A percentile compares a stretch with the other conserved stretches of the same genome.
phyloP scores from a whole-genome alignment of 2,888 invertebrate species.

The Geotrupes spiniger region DNA sequence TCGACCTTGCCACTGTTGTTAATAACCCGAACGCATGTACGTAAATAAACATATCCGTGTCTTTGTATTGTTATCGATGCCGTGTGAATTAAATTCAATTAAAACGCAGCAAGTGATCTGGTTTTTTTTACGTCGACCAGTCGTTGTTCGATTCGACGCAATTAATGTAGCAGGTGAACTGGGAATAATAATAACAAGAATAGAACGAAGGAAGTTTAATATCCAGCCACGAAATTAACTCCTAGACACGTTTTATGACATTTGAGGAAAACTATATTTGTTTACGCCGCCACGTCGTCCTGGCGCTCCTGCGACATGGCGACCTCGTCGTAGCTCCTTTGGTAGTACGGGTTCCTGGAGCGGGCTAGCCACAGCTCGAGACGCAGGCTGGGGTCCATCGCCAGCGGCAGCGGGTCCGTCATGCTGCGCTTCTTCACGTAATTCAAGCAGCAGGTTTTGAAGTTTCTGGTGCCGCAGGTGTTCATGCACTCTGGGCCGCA shows the following conservation, averaged over 20 bases:
- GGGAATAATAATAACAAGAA: too few species aligned
- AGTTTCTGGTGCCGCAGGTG: conserved; percentile 67
- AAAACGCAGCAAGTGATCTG: too few species aligned
- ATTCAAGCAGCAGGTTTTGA: conserved; percentile 71
- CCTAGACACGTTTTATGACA: too few species aligned
- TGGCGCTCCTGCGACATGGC: conserved; percentile 12
- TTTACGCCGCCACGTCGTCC: conserved; percentile 4
- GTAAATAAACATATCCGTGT: conserved; percentile 2
- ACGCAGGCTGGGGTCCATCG: conserved; percentile 43
- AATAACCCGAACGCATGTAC: conserved; percentile 13
- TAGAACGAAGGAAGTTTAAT: too few species aligned
- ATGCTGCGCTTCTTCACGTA: conserved; percentile 61
- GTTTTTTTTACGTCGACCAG: too few species aligned
- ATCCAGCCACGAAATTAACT: too few species aligned
- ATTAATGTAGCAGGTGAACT: too few species aligned
- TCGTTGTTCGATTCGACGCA: too few species aligned
- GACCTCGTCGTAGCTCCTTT: conserved; percentile 18
- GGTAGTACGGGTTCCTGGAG: conserved; percentile 37
- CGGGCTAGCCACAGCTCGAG: conserved; percentile 46
- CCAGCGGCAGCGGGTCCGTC: conserved; percentile 31
- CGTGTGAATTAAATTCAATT: too few species aligned
- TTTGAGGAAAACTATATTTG: neutral
- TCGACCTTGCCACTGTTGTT: too few species aligned
- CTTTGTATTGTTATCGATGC: too few species aligned
- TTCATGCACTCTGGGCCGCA: conserved; percentile 67